Percentiles rank a stretch among this genome's conserved stretches.
Evolutionary conservation across 2,888 invertebrate genomes (phyloP).

Genomic region (Lepidocyrtoides sp.): DNA sequence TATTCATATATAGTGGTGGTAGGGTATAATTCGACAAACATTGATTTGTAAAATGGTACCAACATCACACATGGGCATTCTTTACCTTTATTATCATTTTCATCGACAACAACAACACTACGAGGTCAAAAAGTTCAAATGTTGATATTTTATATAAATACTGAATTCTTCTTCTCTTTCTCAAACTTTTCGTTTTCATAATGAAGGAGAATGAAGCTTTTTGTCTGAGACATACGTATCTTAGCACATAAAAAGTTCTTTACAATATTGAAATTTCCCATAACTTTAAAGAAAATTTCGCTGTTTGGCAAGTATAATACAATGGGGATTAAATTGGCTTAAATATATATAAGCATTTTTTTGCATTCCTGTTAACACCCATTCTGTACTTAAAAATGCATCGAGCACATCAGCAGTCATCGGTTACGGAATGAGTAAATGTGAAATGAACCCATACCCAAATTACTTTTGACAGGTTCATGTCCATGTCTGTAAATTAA

Average conservation of each 20-base stretch:
- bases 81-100: not conserved
- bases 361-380: too few relatives aligned
- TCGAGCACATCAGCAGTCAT: not conserved
- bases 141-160: too few relatives aligned
- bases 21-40: too few relatives aligned
- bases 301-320: too few relatives aligned
- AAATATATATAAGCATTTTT: too few relatives aligned
- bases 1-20: too few relatives aligned
- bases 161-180: too few relatives aligned
- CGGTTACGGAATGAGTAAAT: too few relatives aligned
- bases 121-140: not conserved
- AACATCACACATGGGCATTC: not conserved
- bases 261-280: not conserved
- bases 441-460: not conserved
- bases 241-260: not conserved
- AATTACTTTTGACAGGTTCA: not conserved
- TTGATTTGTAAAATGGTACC: not conserved
- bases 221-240: not conserved
- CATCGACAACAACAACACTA: not conserved
- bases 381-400: too few relatives aligned
- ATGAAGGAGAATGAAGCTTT: too few relatives aligned
- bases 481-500: conserved; percentile 25
- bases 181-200: too few relatives aligned
- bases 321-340: too few relatives aligned
- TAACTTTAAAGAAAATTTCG: not conserved